Base-by-base conservation (phyloP, 2,888 invertebrate species). In the Leptopilina syphax region DNA sequence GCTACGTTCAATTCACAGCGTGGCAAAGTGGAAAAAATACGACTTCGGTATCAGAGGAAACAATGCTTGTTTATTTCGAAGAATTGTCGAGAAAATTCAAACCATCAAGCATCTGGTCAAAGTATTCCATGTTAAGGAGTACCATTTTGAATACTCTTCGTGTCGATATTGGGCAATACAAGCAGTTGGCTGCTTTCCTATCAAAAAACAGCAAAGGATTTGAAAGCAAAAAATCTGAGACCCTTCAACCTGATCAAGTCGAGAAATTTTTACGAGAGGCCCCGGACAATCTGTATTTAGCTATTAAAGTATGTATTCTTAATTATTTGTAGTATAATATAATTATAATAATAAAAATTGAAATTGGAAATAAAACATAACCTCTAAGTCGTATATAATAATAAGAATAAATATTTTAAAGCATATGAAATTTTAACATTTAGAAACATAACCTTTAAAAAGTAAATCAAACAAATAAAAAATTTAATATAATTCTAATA, bases 141-240 rank as follows among this genome's bases (percentile, higher is more conserved):
- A 85, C 84, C 18, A 47, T 87, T 6, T 65, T 78, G 8, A 73
- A 80, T 13, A 81, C 83, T 47, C 73, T 84, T 34, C 81, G 82
- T 70, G 18, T 87, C 9, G 77, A 86, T 54, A 83, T 87, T 10
- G 81, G 79, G 13, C 77, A 79, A 13, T 88, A 82, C 77, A 79
- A 78, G 24, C 78, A 80, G 65, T 76, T 87, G 65, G 63, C 70
- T n/a, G 82, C 80, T 8, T 88, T 87, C 73, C 80, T 89, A 63
- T 88, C 87, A 83, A 82, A 84, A 67, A 83, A 86, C 70, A 81
- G 82, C 13, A 81, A 83, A n/a, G 89, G 88, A 54, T 89, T 86
- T 82, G 27, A 60, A 76, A 80, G 86, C 57, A 89, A 88, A 81
- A 88, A 88, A 82, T 85, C 89, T 3, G 85, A 86, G 81, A 83